Base-by-base conservation (phyloP, 2,888 invertebrate genomes). In the Oligia latruncula region DNA sequence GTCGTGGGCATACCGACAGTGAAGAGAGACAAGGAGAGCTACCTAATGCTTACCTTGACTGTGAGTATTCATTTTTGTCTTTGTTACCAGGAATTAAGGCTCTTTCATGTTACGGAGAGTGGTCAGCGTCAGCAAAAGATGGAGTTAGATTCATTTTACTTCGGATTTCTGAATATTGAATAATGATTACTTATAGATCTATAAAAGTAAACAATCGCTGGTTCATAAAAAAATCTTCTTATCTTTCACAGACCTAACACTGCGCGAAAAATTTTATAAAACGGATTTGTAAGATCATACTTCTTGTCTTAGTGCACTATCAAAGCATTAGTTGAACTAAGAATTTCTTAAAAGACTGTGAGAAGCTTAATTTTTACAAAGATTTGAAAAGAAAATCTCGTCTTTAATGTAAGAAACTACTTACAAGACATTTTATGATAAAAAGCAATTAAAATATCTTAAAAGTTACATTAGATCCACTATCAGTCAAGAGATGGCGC, bases 1-100 rank as follows among this genome's bases (percentile, higher is more conserved):
- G 98, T 99, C 1, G 96, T 99, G 71, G 99, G 99, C 0, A 97
- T 99, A 83, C 99, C 99, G 0, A 99, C 99, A 0, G 99, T 99
- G 11, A 98, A 98, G 90, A 97, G 99, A 66, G 98, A 99, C 86
- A 98, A 98, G 89, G 98, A 99, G 92, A 98, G 97, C 88, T 99
- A 99, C 94, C 96, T 99, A 64, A 97, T 98, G 94, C 97, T 98
- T 49, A 99, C 99, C 0, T 95, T 99, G 1, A 87, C 86, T 72
- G 96, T 96, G 85, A 90, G 93, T 90, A 71, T 68, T 46, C 0
- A 29, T 55, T 62, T n/a, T 29, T 15, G 0, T 1, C 11, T 74
- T 60, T 82, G 52, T 52, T 20, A 40, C 11, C 0, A 43, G 1
- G 9, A 43, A 1, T 5, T 58, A n/a, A 11, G 6, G 9, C 6